phyloP scores from a whole-genome alignment of 2,888 invertebrate species.

The Stenurella melanura region DNA sequence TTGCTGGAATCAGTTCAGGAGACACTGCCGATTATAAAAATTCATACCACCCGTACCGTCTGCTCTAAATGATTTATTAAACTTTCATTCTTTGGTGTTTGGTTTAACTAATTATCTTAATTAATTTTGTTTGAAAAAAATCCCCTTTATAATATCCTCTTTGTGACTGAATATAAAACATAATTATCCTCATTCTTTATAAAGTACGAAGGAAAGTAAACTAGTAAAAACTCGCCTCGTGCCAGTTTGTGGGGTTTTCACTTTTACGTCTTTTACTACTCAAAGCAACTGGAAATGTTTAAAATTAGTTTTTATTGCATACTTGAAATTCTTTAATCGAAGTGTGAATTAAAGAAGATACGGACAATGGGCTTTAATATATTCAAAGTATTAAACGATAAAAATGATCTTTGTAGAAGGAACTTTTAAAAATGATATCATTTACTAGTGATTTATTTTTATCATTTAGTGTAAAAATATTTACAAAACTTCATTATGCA shows the following conservation, averaged over 20 bases:
- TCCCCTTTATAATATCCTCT: background rate
- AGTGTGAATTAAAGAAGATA: background rate
- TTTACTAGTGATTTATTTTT: too few species aligned
- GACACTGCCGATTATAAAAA: too few species aligned
- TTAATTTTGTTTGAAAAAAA: slow-evolving; percentile 1
- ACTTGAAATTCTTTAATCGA: slow-evolving; percentile 2
- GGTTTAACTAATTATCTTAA: slow-evolving; percentile 3
- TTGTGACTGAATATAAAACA: background rate
- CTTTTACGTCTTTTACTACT: background rate
- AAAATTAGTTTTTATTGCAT: slow-evolving; percentile 1
- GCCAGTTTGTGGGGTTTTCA: background rate
- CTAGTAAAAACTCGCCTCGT: slow-evolving; percentile 7
- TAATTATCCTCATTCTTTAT: slow-evolving; percentile 7
- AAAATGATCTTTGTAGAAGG: too few species aligned
- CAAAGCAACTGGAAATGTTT: background rate
- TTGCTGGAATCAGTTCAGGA: too few species aligned
- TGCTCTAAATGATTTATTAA: slow-evolving; percentile 1
- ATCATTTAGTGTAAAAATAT: too few species aligned
- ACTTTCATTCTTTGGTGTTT: background rate
- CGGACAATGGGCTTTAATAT: slow-evolving; percentile 4
- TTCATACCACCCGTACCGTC: too few species aligned
- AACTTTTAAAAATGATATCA: too few species aligned
- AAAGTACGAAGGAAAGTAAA: background rate
- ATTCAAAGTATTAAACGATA: background rate
- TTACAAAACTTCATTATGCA: too few species aligned